Evolutionary conservation across 2,888 invertebrate species (phyloP), one percentile per base, ranked within the genome.

Genomic region (Iphiclides podalirius): DNA sequence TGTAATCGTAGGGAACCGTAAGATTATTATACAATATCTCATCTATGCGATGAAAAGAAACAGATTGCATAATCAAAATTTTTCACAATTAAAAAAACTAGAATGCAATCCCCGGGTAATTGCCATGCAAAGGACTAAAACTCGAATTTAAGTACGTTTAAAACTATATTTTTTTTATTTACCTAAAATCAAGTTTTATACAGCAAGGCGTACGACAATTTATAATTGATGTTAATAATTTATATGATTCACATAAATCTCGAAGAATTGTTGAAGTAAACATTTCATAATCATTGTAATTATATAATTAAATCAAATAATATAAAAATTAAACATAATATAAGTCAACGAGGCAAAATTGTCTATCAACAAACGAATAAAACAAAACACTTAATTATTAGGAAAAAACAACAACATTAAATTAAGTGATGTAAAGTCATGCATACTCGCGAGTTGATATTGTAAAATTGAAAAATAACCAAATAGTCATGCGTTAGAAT

Each of bases 1-100:
- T 67, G 67, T 71, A 81, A 78, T 75, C 68, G 66, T 64, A 72
- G 61, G 65, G 55, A 64, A 59, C 20, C 20, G 6, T 20, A 70
- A 67, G 69, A 71, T 70, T 59, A 58, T 67, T 58, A 60, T 64
- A n/a, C n/a, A 66, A 61, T 56, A 59, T 59, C 57, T 52, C 37
- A 44, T 45, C 17, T 48, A 54, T 17, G 13, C 39, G 49, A 58
- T 63, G 53, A 36, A 58, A 69, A 72, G 65, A 62, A 72, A 72
- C 64, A 74, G 85, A 84, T 77, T 83, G 86, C 87, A 85, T 86
- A 81, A 86, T 87, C 86, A 84, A 76, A 80, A 81, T 87, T 88
- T 87, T 86, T 79, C 67, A 62, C 60, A 64, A 66, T 63, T n/a
- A 52, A 77, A 84, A 82, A 88, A 84, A 81, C 72, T 71, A 71